Conservation (phyloP, 2,888 invertebrate genomes). For the Axea sp. region DNA sequence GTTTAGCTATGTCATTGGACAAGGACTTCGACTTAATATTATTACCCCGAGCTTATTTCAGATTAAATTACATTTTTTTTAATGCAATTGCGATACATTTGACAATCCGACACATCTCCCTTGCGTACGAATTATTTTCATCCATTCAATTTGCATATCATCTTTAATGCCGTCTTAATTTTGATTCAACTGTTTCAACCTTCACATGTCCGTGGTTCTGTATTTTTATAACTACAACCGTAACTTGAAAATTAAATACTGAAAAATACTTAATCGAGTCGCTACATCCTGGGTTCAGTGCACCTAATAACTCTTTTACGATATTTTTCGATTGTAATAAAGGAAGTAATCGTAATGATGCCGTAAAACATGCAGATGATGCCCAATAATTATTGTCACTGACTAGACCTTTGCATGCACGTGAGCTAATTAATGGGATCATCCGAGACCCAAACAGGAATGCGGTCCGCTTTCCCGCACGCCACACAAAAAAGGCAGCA, state of each 20-base stretch:
- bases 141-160: no score
- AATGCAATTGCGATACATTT: background rate
- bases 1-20: no score
- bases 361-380: constrained; percentile 48
- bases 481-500: constrained; percentile 48
- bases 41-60: background rate
- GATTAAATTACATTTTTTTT: no score
- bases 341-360: constrained; percentile 53
- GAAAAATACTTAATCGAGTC: no score
- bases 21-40: background rate
- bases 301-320: constrained; percentile 26
- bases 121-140: no score
- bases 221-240: no score
- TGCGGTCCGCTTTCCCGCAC: constrained; percentile 56
- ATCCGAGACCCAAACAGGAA: constrained; percentile 43
- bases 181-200: no score
- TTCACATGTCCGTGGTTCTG: no score
- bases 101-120: no score
- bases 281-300: constrained; percentile 36
- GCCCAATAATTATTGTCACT: constrained; percentile 58
- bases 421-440: constrained; percentile 54
- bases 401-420: constrained; percentile 53
- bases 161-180: no score
- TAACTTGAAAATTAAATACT: no score
- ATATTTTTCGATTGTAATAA: constrained; percentile 50